Conservation (phyloP, 2,797 vertebrate genomes). For the Rhinella marina region DNA sequence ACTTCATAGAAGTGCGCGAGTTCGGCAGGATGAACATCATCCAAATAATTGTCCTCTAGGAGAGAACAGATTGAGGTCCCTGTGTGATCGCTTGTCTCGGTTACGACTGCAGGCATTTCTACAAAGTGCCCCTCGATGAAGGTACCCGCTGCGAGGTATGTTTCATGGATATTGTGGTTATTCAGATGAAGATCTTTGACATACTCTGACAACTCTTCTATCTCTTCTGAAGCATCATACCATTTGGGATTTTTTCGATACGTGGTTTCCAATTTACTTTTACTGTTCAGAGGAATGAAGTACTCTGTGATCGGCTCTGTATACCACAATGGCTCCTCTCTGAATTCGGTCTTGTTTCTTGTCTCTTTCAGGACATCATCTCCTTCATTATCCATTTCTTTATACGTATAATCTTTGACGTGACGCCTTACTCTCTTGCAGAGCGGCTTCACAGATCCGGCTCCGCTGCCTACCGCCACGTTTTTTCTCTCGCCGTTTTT, state of each 20-base stretch:
- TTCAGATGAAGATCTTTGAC: slow-evolving; percentile 91
- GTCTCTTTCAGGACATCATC: slow-evolving; percentile 81
- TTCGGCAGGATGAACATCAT: slow-evolving; percentile 99
- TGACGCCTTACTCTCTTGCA: slow-evolving; percentile 90
- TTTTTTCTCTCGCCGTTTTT: slow-evolving; percentile 81
- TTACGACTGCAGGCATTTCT: slow-evolving; percentile 89
- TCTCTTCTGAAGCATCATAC: slow-evolving; percentile 76
- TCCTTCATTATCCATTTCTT: slow-evolving; percentile 80
- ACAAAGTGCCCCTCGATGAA: slow-evolving; percentile 98
- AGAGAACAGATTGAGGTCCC: slow-evolving; percentile 93
- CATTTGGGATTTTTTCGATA: slow-evolving; percentile 87
- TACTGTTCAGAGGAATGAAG: slow-evolving; percentile 90
- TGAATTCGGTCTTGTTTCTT: slow-evolving; percentile 89
- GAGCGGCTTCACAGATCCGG: slow-evolving; percentile 81
- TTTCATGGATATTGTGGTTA: slow-evolving; percentile 85
- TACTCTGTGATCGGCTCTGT: slow-evolving; percentile 97
- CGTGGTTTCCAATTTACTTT: slow-evolving; percentile 97
- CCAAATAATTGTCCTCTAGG: slow-evolving; percentile 90
- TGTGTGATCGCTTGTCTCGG: slow-evolving; percentile 86
- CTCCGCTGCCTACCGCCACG: slow-evolving; percentile 68
- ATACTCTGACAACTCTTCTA: slow-evolving; percentile 85
- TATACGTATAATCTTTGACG: slow-evolving; percentile 84
- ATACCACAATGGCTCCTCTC: slow-evolving; percentile 98
- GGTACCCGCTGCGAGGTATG: slow-evolving; percentile 95
- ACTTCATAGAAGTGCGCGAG: slow-evolving; percentile 99